Conservation (phyloP, 2,888 invertebrate genomes). For the Congeria kusceri region DNA sequence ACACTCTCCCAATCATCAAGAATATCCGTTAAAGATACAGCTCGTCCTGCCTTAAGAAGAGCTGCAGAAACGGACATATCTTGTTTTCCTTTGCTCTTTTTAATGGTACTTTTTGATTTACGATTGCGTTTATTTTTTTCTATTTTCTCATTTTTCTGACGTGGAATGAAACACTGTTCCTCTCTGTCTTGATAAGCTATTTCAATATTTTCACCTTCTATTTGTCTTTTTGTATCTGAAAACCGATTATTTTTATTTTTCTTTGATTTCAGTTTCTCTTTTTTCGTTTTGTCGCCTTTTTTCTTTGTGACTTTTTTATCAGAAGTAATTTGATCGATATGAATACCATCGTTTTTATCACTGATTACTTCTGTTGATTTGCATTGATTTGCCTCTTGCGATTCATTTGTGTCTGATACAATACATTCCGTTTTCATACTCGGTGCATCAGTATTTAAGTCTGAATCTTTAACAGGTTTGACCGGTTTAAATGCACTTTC, state of each 20-base stretch:
- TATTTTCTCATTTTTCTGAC: no score
- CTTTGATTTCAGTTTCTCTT: not conserved
- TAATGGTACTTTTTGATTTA: not conserved
- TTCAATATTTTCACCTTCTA: not conserved
- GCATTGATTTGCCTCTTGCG: not conserved
- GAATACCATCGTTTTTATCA: not conserved
- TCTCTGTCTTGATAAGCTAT: not conserved
- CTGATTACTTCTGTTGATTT: not conserved
- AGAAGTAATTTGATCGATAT: slow-evolving; percentile 7
- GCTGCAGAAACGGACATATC: slow-evolving; percentile 1
- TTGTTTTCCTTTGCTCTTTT: slow-evolving; percentile 28
- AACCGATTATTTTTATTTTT: no score
- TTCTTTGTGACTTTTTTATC: not conserved
- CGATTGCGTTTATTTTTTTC: no score
- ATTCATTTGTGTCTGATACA: not conserved
- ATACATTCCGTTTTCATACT: not conserved
- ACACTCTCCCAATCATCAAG: not conserved
- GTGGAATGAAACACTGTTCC: no score
- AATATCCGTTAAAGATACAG: slow-evolving; percentile 42
- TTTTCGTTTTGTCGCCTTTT: not conserved
- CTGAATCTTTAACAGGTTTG: no score
- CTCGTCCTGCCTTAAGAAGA: slow-evolving; percentile 15
- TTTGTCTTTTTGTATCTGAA: not conserved
- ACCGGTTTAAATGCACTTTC: slow-evolving; percentile 27
- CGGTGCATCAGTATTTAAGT: no score